Percentiles rank a stretch among this genome's conserved stretches.
Conservation (phyloP, 37 sponge, comb jelly and placozoan genomes). For the Aplysina aerophoba region DNA sequence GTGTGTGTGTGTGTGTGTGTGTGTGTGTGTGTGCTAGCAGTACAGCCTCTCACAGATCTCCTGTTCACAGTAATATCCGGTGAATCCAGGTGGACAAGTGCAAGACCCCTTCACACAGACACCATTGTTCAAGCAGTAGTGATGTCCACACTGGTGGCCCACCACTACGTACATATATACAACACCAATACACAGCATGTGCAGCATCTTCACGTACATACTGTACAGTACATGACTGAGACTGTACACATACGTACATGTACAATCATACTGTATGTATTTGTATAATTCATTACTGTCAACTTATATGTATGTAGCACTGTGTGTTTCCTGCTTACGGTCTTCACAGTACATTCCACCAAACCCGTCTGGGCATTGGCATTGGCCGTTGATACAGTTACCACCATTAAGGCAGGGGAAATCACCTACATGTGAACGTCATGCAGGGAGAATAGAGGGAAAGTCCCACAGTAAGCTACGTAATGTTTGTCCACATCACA, state of each 20-base stretch:
- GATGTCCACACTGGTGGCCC: background rate
- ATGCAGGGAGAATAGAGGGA: too few relatives aligned
- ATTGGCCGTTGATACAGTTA: background rate
- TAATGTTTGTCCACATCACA: too few relatives aligned
- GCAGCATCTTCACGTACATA: too few relatives aligned
- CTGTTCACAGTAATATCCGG: background rate
- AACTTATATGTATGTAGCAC: too few relatives aligned
- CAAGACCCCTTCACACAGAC: background rate
- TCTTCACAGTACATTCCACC: too few relatives aligned
- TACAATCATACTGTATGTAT: background rate
- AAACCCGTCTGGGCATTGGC: background rate
- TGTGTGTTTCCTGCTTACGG: too few relatives aligned
- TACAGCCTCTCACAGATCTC: slow-evolving; percentile 4
- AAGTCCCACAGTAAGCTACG: too few relatives aligned
- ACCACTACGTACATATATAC: background rate
- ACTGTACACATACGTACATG: background rate
- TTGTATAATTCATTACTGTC: background rate
- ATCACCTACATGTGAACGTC: too few relatives aligned
- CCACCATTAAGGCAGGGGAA: background rate
- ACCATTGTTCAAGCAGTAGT: background rate
- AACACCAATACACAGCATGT: background rate
- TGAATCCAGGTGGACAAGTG: slow-evolving; percentile 5
- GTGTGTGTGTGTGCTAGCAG: too few relatives aligned
- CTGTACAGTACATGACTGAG: background rate
- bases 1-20: too few relatives aligned